Evolutionary conservation across 2,797 vertebrate genomes (phyloP), one percentile per base, ranked within the genome.

Genomic region (Moxostoma hubbsi): DNA sequence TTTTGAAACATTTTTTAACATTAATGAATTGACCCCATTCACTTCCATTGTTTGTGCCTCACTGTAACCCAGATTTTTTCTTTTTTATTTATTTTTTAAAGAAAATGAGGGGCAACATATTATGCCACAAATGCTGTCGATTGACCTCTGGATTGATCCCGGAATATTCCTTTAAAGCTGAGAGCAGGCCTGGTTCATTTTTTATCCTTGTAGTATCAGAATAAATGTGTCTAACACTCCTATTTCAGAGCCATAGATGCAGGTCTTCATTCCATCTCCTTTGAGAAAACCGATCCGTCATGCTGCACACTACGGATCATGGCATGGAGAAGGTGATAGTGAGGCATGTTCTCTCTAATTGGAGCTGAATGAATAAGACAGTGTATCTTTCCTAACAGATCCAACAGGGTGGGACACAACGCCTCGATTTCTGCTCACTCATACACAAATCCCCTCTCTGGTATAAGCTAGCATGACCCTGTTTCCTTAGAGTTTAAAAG

Each of bases 401-500:
- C 55, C 59, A 54, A 79, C 61, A 73, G 72, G 77, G 79, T 46
- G 71, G 65, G 36, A 66, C 43, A 72, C 69, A 79, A 88, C 79
- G 86, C 74, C 81, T 83, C 82, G 85, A 77, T 83, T 88, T 83
- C 88, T 67, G 47, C 85, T 67, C 85, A 85, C 83, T 88, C 89
- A 89, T 87, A 91, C 88, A 89, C 87, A 84, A 87, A 85, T 87
- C 74, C 68, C 66, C 88, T 87, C 85, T 82, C 49, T 47, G 36
- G 66, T 83, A 86, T 67, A 88, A 87, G 87, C 88, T 88, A 84
- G 87, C 88, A 88, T 96, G 96, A 97, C 96, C 96, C 95, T 96
- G 93, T 94, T 94, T 94, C 93, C 92, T 95, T 93, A 90, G 94
- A 95, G 88, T 88, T 94, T 92, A 93, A 90, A 92, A 88, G 4